A percentile compares a stretch with the other conserved stretches of the same genome.
Evolutionary conservation across 2,797 vertebrate species (phyloP).

Genomic region (Parauchenoglanis ngamensis): DNA sequence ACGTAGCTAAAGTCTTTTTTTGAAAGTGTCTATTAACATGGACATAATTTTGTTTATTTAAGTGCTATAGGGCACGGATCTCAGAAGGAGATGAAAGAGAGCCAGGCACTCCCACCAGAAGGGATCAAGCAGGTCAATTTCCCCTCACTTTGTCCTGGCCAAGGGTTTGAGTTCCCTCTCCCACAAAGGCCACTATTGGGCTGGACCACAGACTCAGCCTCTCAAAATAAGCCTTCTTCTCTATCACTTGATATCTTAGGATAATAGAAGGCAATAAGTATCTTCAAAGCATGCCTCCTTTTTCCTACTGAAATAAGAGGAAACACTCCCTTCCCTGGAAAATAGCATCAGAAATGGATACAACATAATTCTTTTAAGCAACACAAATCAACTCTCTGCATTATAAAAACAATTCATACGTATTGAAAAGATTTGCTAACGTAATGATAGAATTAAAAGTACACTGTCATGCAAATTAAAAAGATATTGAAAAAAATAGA

Average conservation of each 20-base stretch:
- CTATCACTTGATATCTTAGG: constrained; percentile 78
- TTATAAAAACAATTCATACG: constrained; percentile 66
- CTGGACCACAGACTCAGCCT: constrained; percentile 67
- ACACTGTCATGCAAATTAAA: background rate
- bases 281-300: constrained; percentile 76
- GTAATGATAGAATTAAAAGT: background rate
- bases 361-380: constrained; percentile 67
- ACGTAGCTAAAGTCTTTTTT: background rate
- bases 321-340: constrained; percentile 72
- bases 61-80: constrained; percentile 75
- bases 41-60: constrained; percentile 82
- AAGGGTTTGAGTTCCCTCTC: constrained; percentile 77
- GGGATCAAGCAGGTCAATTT: constrained; percentile 85
- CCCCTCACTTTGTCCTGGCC: constrained; percentile 79
- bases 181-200: constrained; percentile 78
- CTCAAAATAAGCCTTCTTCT: constrained; percentile 70
- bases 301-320: constrained; percentile 77
- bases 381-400: constrained; percentile 62
- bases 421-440: background rate
- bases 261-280: constrained; percentile 80
- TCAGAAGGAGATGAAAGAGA: constrained; percentile 78
- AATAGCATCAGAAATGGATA: constrained; percentile 78
- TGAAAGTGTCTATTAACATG: constrained; percentile 20
- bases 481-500: too few species aligned
- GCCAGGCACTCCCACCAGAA: constrained; percentile 71